phyloP scores from a whole-genome alignment of 2,888 invertebrate species.

The Drosophila formosana region DNA sequence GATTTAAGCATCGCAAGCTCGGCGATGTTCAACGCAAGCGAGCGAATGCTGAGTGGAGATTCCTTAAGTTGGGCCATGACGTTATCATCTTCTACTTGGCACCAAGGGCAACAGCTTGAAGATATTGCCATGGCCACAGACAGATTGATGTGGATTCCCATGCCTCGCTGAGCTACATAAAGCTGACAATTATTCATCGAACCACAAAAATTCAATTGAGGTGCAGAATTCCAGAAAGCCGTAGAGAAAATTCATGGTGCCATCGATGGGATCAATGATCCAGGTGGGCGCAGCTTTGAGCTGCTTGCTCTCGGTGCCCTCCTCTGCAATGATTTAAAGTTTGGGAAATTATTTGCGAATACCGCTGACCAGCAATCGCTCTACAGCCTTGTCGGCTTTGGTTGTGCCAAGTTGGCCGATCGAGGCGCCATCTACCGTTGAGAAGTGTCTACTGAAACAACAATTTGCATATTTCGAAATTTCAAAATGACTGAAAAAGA shows the following conservation, averaged over 20 bases:
- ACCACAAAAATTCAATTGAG: slow-evolving; percentile 49
- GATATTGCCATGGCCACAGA: slow-evolving; percentile 2
- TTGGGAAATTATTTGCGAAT: slow-evolving; percentile 89
- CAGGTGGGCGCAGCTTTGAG: slow-evolving; percentile 50
- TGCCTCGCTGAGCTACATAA: slow-evolving; percentile 23
- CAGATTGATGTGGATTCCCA: slow-evolving; percentile 1
- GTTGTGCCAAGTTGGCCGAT: no score
- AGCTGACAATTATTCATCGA: slow-evolving; percentile 8
- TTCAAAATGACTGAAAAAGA: slow-evolving; percentile 8
- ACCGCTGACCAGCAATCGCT: slow-evolving; percentile 90
- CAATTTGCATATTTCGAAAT: slow-evolving; percentile 24
- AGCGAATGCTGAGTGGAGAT: slow-evolving; percentile 88
- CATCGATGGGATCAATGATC: slow-evolving; percentile 69
- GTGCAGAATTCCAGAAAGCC: slow-evolving; percentile 66
- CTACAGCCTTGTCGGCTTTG: no score
- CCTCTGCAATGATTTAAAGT: slow-evolving; percentile 90
- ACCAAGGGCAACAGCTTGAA: slow-evolving; percentile 17
- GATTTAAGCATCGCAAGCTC: slow-evolving; percentile 95
- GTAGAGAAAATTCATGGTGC: slow-evolving; percentile 64
- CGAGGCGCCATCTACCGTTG: slow-evolving; percentile 85
- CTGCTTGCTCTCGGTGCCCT: slow-evolving; percentile 88
- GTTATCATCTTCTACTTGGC: slow-evolving; percentile 21
- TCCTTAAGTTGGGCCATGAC: no score
- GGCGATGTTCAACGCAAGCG: slow-evolving; percentile 95
- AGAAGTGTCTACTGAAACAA: slow-evolving; percentile 9